Evolutionary conservation across 2,888 invertebrate species (phyloP).

Genomic region (Caenorhabditis becei): DNA sequence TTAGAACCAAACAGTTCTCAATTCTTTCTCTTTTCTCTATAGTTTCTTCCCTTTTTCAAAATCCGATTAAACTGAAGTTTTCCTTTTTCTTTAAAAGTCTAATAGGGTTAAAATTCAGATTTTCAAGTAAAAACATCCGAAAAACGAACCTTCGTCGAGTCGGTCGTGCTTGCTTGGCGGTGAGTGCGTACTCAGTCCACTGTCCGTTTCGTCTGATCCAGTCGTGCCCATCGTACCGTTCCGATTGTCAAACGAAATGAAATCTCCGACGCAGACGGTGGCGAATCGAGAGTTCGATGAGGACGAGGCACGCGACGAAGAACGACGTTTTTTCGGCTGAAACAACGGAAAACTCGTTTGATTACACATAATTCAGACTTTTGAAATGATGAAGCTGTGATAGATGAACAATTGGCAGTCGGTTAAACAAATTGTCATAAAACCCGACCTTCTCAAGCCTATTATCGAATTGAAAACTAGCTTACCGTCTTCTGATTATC

Average conservation of each 20-base stretch:
- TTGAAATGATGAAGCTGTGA: no score
- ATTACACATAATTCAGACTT: neutral
- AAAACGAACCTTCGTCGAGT: conserved; percentile 29
- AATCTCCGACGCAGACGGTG: conserved; percentile 56
- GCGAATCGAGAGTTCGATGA: conserved; percentile 53
- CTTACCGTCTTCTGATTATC: conserved; percentile 27
- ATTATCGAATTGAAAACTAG: no score
- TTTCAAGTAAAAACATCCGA: neutral
- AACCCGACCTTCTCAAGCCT: neutral
- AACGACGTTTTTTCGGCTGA: conserved; percentile 50
- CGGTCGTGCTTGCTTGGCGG: conserved; percentile 60
- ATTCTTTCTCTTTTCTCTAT: neutral
- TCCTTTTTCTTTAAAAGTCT: neutral
- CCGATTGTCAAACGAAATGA: conserved; percentile 26
- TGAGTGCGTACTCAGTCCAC: conserved; percentile 51
- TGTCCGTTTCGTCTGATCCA: conserved; percentile 56
- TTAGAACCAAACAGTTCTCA: conserved; percentile 23
- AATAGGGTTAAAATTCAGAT: neutral
- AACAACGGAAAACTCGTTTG: conserved; percentile 1
- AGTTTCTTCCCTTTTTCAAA: neutral
- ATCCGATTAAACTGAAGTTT: conserved; percentile 10
- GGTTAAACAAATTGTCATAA: no score
- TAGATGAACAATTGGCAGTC: no score
- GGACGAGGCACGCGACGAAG: conserved; percentile 40
- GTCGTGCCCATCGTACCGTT: neutral